These are phyloP conservation scores for Ceratina calcarata DNA, from an alignment of 1,140 invertebrate genomes.

Conservation along the genomic window DNA sequence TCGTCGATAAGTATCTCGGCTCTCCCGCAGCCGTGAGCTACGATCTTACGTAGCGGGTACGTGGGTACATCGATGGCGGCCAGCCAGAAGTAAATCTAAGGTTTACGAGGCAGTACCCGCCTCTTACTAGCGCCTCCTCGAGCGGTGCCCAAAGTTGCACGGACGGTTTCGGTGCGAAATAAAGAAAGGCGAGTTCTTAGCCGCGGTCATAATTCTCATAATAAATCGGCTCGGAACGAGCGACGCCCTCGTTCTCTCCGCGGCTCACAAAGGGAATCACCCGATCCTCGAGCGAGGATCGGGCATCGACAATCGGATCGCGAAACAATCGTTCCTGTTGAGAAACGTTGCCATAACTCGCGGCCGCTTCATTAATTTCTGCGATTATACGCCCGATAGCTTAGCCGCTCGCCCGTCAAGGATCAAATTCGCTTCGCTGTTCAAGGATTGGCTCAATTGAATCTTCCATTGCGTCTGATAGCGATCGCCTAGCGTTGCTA, in stretches of 20 bases:
- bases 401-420: neutral
- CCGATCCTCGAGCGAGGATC: conserved; percentile 10
- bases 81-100: conserved; percentile 81
- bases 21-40: conserved; percentile 63
- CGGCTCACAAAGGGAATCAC: conserved; percentile 63
- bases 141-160: conserved; percentile 75
- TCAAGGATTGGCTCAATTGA: neutral
- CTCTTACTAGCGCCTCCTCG: conserved; percentile 81
- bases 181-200: conserved; percentile 55
- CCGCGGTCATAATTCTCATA: conserved; percentile 78
- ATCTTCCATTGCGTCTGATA: neutral
- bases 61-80: conserved; percentile 79
- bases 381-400: neutral
- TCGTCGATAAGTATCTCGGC: conserved; percentile 77
- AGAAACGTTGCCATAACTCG: conserved; percentile 43
- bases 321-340: conserved; percentile 45
- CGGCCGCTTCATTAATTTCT: conserved; percentile 37
- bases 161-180: conserved; percentile 62
- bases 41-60: conserved; percentile 64
- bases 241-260: conserved; percentile 61
- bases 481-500: too few species aligned
- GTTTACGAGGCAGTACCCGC: conserved; percentile 81
- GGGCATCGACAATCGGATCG: conserved; percentile 47
- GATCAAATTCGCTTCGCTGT: neutral
- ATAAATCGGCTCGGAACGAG: conserved; percentile 76